Percentiles rank a stretch among this genome's conserved stretches.
phyloP scores from a whole-genome alignment of 2,797 vertebrate genomes.

The Yasuhikotakia modesta region DNA sequence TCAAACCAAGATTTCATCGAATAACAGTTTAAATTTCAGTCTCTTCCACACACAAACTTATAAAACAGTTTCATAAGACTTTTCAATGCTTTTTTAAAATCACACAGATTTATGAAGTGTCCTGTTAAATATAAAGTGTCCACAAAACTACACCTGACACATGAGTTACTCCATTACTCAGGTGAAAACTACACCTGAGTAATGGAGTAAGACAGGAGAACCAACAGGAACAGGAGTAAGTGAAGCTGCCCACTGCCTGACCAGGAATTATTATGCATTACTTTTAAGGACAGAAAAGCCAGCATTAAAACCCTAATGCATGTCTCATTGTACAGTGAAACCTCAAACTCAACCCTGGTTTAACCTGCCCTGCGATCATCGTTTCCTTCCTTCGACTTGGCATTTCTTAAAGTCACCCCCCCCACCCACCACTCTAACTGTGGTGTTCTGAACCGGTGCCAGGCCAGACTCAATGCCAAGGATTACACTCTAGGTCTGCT shows the following conservation, averaged over 20 bases:
- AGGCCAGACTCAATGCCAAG: constrained; percentile 70
- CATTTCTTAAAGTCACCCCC: constrained; percentile 51
- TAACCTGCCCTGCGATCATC: constrained; percentile 41
- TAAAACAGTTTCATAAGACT: not conserved
- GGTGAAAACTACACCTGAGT: too few relatives aligned
- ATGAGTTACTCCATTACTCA: too few relatives aligned
- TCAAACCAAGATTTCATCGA: not conserved
- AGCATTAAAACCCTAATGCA: constrained; percentile 69
- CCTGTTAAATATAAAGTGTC: too few relatives aligned
- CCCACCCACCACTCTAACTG: constrained; percentile 60
- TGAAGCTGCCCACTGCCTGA: constrained; percentile 29
- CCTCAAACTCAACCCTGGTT: constrained; percentile 51
- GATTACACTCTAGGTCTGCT: constrained; percentile 72
- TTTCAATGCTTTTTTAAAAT: not conserved
- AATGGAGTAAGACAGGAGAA: not conserved
- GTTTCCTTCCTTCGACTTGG: constrained; percentile 49
- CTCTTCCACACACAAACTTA: not conserved
- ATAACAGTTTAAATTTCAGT: not conserved
- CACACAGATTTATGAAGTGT: too few relatives aligned
- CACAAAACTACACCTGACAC: too few relatives aligned
- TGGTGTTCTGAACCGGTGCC: constrained; percentile 67
- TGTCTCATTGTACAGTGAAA: constrained; percentile 66
- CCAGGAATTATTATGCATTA: constrained; percentile 49
- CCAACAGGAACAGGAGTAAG: constrained; percentile 22
- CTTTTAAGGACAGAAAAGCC: constrained; percentile 66